Base-by-base conservation (phyloP, 2,113 vertebrate genomes). In the Halcyon senegalensis region DNA sequence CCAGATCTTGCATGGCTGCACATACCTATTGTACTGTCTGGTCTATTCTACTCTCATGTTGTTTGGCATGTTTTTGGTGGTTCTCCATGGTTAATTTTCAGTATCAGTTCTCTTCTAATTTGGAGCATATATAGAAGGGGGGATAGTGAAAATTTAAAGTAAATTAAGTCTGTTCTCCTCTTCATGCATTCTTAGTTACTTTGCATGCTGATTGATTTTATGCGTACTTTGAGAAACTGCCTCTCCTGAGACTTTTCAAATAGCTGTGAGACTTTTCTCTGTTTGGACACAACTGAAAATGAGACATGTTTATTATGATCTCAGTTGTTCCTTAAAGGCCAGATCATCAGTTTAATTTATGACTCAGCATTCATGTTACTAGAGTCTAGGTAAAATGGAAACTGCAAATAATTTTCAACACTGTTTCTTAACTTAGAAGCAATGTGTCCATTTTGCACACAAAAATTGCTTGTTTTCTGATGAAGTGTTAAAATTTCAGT, bases 261-360 rank as follows among this genome's bases (percentile, higher is more conserved):
- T 89, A 78, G n/a, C 84, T 53, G 7, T 62, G 67, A 58, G 55
- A 25, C 82, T 95, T 92, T 67, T 33, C 21, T 94, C 46, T 75
- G 27, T 69, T 87, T 84, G 74, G 73, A 79, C 74, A 85, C 44
- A 73, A 69, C 66, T 94, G 77, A 93, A 93, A 94, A 94, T 3
- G 23, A 95, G 87, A 82, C 12, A 3, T 96, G 95, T 95, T 96
- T 96, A 70, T 92, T 79, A 96, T 95, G 95, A 96, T 91, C 92
- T 95, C 81, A 92, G 80, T 90, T 94, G 83, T 84, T 95, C 93
- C 78, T 84, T 83, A 85, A 91, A 94, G 85, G 83, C 92, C 92
- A 96, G 80, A 94, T 51, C 56, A 80, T 82, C 35, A 62, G 86
- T 92, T 95, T 96, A 84, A 94, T 89, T 93, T 95, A 91, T 94